Conservation (phyloP, 2,797 vertebrate species). For the Distichodus sexfasciatus region DNA sequence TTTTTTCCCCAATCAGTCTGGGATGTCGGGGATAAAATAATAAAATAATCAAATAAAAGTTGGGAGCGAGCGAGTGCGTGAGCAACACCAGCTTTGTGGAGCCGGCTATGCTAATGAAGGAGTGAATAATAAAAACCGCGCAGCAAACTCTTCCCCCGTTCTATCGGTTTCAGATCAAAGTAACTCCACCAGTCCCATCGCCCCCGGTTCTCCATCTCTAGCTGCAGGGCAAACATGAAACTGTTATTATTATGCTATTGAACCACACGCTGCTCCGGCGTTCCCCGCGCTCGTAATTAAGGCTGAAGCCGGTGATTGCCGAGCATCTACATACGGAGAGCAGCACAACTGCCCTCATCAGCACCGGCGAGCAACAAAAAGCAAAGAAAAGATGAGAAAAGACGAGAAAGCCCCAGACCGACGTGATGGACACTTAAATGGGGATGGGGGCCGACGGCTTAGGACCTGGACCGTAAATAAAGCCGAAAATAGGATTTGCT, state of each 20-base stretch:
- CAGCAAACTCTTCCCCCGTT: constrained; percentile 63
- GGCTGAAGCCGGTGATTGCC: constrained; percentile 12
- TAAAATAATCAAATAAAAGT: constrained; percentile 51
- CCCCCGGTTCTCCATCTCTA: constrained; percentile 66
- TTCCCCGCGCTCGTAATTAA: constrained; percentile 70
- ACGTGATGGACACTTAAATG: not conserved
- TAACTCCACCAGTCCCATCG: constrained; percentile 64
- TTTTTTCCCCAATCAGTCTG: constrained; percentile 5
- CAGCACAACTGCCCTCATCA: not conserved
- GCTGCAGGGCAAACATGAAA: constrained; percentile 75
- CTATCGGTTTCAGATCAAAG: constrained; percentile 77
- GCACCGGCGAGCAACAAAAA: no score
- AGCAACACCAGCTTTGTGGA: no score
- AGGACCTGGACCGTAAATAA: not conserved
- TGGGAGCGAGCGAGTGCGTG: constrained; percentile 55
- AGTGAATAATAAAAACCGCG: constrained; percentile 62
- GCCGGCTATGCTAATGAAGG: constrained; percentile 65
- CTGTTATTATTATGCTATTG: constrained; percentile 76
- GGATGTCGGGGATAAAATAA: not conserved
- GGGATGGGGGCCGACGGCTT: not conserved
- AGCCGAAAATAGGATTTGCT: not conserved
- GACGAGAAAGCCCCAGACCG: constrained; percentile 1
- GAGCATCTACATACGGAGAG: not conserved
- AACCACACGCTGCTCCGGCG: constrained; percentile 67
- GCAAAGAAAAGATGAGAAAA: no score